phyloP scores from a whole-genome alignment of 2,888 invertebrate genomes.

The Malthinus flaveolus region DNA sequence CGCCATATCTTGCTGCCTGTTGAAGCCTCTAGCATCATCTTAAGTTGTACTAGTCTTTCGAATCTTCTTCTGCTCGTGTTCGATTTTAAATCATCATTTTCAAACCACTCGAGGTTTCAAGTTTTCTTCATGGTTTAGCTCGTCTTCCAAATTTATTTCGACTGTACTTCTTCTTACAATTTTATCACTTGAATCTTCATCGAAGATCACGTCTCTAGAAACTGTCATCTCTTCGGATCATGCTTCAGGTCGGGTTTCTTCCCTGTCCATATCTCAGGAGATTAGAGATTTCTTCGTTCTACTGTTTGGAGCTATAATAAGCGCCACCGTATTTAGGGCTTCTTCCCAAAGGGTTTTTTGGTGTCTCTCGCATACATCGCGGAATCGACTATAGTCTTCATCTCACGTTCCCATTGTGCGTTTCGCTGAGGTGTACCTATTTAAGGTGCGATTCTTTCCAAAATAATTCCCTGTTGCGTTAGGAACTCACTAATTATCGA shows the following conservation, averaged over 20 bases:
- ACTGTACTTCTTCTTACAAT: background rate
- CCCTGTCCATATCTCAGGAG: constrained; percentile 34
- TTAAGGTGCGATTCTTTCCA: constrained; percentile 36
- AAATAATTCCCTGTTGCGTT: no score
- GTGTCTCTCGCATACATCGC: constrained; percentile 41
- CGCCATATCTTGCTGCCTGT: constrained; percentile 11
- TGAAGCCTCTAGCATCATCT: constrained; percentile 10
- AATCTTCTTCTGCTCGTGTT: constrained; percentile 1
- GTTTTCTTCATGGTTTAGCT: background rate
- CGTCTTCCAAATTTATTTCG: background rate
- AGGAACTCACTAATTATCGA: no score
- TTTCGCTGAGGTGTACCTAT: constrained; percentile 42
- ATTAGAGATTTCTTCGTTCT: no score
- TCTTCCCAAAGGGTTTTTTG: constrained; percentile 45
- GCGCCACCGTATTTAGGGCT: constrained; percentile 44
- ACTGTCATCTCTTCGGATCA: constrained; percentile 19
- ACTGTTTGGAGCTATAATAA: constrained; percentile 37
- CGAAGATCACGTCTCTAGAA: constrained; percentile 35
- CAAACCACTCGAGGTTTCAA: no score
- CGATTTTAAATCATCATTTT: background rate
- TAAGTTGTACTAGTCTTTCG: constrained; percentile 5
- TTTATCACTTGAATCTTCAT: constrained; percentile 20
- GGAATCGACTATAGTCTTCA: constrained; percentile 42
- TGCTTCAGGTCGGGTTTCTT: constrained; percentile 33
- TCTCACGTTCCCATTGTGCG: constrained; percentile 42